Conservation (phyloP, 2,888 invertebrate genomes). For the Lasioglossum figueresi region DNA sequence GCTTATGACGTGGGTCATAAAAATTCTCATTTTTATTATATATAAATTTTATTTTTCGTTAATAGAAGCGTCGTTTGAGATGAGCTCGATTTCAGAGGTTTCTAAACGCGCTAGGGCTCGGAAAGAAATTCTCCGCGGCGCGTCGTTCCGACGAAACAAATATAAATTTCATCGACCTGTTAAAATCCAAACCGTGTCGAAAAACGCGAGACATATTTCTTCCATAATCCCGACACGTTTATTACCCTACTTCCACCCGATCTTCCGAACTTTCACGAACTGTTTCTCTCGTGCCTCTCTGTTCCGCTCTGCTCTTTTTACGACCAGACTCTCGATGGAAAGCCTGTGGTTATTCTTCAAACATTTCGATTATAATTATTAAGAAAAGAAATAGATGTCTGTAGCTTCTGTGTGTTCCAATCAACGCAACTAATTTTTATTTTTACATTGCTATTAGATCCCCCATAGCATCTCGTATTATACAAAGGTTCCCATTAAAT, state of each 20-base stretch:
- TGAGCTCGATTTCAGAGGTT: neutral
- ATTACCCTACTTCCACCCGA: conserved; percentile 50
- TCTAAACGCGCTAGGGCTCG: neutral
- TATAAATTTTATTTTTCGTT: neutral
- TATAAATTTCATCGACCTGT: conserved; percentile 43
- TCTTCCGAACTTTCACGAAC: conserved; percentile 31
- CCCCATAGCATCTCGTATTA: neutral
- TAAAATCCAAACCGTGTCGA: conserved; percentile 62
- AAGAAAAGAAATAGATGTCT: no score
- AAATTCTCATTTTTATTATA: neutral
- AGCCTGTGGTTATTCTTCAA: conserved; percentile 18
- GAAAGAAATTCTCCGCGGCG: neutral
- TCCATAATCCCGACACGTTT: conserved; percentile 68
- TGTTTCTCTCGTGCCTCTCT: conserved; percentile 3
- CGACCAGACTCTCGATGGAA: conserved; percentile 12
- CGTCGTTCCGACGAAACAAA: neutral
- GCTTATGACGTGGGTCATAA: neutral
- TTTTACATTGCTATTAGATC: no score
- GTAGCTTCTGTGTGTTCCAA: no score
- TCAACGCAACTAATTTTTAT: no score
- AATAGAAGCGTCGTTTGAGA: neutral
- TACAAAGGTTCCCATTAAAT: neutral
- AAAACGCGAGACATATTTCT: conserved; percentile 59
- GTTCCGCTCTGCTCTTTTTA: conserved; percentile 35
- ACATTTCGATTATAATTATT: neutral